phyloP scores from a whole-genome alignment of 2,888 invertebrate species.

The Ceraclea dissimilis region DNA sequence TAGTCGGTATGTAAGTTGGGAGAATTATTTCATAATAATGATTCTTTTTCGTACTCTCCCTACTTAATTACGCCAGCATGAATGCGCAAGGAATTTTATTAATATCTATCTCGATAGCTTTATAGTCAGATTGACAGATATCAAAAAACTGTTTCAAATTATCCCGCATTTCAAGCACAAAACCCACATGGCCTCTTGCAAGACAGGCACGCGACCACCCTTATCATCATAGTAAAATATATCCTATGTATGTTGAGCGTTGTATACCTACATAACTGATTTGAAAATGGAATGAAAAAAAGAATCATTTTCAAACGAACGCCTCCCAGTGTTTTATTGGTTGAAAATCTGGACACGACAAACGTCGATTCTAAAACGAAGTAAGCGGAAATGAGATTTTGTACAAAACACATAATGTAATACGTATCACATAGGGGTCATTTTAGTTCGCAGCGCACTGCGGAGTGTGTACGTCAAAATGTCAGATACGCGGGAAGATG shows the following conservation, averaged over 20 bases:
- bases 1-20: too few species aligned
- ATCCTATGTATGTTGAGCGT: too few species aligned
- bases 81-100: neutral
- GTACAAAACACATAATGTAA: slow-evolving; percentile 6
- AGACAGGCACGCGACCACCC: slow-evolving; percentile 32
- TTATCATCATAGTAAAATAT: slow-evolving; percentile 13
- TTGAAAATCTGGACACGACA: slow-evolving; percentile 21
- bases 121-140: too few species aligned
- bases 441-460: slow-evolving; percentile 28
- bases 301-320: neutral
- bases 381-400: slow-evolving; percentile 16
- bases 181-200: slow-evolving; percentile 28
- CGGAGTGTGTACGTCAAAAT: too few species aligned
- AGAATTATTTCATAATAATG: too few species aligned
- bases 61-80: too few species aligned
- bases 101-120: neutral
- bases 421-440: neutral
- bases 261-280: neutral
- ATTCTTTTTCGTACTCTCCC: too few species aligned
- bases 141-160: neutral
- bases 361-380: slow-evolving; percentile 28
- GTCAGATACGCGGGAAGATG: too few species aligned
- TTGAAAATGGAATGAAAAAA: neutral
- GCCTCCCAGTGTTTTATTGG: neutral
- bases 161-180: slow-evolving; percentile 28